A percentile compares a stretch with the other conserved stretches of the same genome.
phyloP scores from a whole-genome alignment of 2,888 invertebrate species.

The Harmothoe impar region DNA sequence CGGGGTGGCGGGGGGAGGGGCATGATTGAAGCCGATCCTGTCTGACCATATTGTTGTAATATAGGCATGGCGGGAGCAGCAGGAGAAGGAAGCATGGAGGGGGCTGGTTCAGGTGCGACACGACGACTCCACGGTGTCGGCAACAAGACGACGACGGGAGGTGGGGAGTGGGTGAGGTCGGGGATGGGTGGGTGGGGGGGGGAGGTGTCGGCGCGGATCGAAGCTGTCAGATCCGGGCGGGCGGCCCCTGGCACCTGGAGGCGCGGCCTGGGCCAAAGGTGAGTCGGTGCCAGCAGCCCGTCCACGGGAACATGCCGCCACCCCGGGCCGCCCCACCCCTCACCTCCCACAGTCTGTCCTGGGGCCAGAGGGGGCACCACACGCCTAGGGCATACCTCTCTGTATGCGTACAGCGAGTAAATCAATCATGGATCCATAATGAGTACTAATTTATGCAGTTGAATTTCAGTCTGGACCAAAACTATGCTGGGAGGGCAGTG shows the following conservation, averaged over 20 bases:
- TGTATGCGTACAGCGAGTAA: too few species aligned
- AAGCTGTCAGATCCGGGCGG: constrained; percentile 46
- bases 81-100: background rate
- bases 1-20: too few species aligned
- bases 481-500: too few species aligned
- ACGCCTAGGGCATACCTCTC: too few species aligned
- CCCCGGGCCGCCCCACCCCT: background rate
- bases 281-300: background rate
- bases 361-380: background rate
- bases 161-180: background rate
- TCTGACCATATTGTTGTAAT: constrained; percentile 9
- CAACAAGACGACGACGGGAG: background rate
- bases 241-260: background rate
- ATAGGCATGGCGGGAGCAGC: background rate
- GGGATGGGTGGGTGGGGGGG: background rate
- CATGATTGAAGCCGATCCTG: background rate
- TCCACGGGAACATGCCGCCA: constrained; percentile 11
- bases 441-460: too few species aligned
- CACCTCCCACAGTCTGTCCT: background rate
- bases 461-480: too few species aligned
- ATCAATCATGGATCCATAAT: too few species aligned
- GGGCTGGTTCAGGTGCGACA: background rate
- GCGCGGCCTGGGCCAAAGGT: constrained; percentile 21
- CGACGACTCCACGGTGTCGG: background rate
- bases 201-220: constrained; percentile 23